phyloP scores from a whole-genome alignment of 2,797 vertebrate species.

The Telmatherina bonti region DNA sequence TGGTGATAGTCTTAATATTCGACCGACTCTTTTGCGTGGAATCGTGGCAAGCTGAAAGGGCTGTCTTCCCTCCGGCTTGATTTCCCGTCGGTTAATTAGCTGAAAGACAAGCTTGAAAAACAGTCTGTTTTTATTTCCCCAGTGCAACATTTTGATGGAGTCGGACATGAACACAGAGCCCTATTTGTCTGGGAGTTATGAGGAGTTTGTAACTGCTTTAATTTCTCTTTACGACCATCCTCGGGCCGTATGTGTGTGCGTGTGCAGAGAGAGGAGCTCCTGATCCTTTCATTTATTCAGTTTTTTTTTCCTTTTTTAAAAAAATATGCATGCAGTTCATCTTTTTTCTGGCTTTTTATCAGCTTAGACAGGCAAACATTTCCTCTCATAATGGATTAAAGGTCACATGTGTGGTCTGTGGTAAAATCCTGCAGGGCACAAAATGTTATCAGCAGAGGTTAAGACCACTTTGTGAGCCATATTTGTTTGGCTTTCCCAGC shows the following conservation, averaged over 20 bases:
- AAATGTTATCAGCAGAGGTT: conserved; percentile 42
- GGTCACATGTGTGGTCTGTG: conserved; percentile 47
- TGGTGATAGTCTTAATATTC: conserved; percentile 69
- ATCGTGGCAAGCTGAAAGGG: conserved; percentile 44
- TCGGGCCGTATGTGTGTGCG: conserved; percentile 40
- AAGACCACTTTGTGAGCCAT: conserved; percentile 20
- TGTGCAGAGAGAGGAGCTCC: conserved; percentile 38
- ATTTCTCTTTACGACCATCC: conserved; percentile 65
- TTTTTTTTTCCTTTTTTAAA: conserved; percentile 29
- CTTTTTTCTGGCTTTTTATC: conserved; percentile 48
- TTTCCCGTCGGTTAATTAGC: conserved; percentile 80
- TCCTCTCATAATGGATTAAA: conserved; percentile 50
- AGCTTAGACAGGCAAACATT: conserved; percentile 37
- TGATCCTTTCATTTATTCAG: conserved; percentile 27
- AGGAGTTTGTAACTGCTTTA: conserved; percentile 66
- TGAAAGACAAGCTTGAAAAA: conserved; percentile 72
- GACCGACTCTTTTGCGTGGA: conserved; percentile 41
- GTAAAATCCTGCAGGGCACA: conserved; percentile 42
- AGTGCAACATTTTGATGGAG: conserved; percentile 66
- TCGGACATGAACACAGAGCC: conserved; percentile 46
- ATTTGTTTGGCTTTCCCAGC: conserved; percentile 27
- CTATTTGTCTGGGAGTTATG: conserved; percentile 71
- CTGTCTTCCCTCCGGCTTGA: conserved; percentile 60
- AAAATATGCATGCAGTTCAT: conserved; percentile 46
- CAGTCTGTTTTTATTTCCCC: conserved; percentile 76